Base-by-base conservation (phyloP, 2,888 invertebrate species). In the Cryptocheilus praepositus region DNA sequence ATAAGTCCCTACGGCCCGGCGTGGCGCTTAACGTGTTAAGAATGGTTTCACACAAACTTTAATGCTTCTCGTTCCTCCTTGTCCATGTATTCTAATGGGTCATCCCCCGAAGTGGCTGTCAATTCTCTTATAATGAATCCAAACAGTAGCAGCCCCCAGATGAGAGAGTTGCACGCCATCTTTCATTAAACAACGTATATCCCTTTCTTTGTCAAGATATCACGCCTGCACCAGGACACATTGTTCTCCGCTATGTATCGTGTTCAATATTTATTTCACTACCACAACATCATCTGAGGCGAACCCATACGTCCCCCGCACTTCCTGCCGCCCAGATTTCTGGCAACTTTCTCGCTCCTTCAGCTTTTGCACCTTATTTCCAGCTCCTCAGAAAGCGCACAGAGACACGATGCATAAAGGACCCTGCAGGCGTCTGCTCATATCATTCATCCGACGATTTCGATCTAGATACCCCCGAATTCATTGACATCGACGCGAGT, bases 21-120 rank as follows among this genome's bases (percentile, higher is more conserved):
- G n/a, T n/a, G n/a, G n/a, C n/a, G n/a, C n/a, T n/a, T n/a, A n/a
- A n/a, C n/a, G n/a, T n/a, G n/a, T n/a, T n/a, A 36, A 44, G 3
- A 44, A 46, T 44, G n/a, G n/a, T 25, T 11, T 8, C 36, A 59
- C 58, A 86, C 88, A 89, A 90, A 94, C 94, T 93, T 93, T 79
- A 94, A 89, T 74, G 90, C 90, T 63, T 91, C 89, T 73, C 93
- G 90, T 85, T 94, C 94, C 81, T 91, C 90, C 81, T 90, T 91
- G 44, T 92, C 91, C 93, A 94, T 94, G 74, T 85, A 88, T 64
- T 88, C 88, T n/a, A 82, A 66, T 18, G 81, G 79, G 59, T 85
- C 82, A 46, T 87, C 82, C 60, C 86, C 83, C 7, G 78, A 76
- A 46, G 76, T 54, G 44, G 70, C 80, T 19, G 76, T 60, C 43